A percentile compares a stretch with the other conserved stretches of the same genome.
These are phyloP conservation scores for Limnephilus lunatus DNA, from an alignment of 2,888 invertebrate species.

Conservation along the genomic window DNA sequence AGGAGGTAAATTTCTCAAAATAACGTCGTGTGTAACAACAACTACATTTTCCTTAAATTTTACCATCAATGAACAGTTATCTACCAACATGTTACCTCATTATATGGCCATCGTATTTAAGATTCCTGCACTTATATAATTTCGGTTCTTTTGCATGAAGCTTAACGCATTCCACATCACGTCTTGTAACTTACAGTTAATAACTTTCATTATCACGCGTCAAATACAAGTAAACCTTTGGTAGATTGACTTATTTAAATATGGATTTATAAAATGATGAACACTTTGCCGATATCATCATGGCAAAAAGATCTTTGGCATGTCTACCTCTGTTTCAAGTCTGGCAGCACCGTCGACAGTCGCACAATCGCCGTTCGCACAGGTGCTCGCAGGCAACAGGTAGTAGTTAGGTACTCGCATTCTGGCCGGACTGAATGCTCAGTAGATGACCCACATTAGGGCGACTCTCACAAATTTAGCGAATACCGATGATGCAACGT, in stretches of 20 bases:
- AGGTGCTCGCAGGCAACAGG: background rate
- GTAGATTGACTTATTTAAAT: background rate
- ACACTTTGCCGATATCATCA: background rate
- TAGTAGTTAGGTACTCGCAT: background rate
- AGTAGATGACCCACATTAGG: background rate
- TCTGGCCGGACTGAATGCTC: background rate
- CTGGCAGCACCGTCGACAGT: background rate
- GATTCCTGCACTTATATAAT: background rate
- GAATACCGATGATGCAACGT: background rate
- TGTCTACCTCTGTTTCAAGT: background rate
- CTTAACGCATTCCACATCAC: background rate
- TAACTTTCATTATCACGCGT: background rate
- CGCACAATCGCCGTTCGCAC: background rate
- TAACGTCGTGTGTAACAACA: too few species aligned
- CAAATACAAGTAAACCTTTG: background rate
- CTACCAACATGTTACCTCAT: background rate
- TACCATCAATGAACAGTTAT: background rate
- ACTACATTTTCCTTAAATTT: background rate
- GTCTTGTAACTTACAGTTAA: background rate
- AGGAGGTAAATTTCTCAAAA: too few species aligned
- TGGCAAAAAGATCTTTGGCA: background rate
- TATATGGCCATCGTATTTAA: background rate
- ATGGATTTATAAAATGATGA: background rate
- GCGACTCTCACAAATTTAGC: background rate
- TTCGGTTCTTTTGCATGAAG: background rate